These are phyloP conservation scores for Addax nasomaculatus DNA, from an alignment of 2,113 vertebrate species.

Conservation along the genomic window DNA sequence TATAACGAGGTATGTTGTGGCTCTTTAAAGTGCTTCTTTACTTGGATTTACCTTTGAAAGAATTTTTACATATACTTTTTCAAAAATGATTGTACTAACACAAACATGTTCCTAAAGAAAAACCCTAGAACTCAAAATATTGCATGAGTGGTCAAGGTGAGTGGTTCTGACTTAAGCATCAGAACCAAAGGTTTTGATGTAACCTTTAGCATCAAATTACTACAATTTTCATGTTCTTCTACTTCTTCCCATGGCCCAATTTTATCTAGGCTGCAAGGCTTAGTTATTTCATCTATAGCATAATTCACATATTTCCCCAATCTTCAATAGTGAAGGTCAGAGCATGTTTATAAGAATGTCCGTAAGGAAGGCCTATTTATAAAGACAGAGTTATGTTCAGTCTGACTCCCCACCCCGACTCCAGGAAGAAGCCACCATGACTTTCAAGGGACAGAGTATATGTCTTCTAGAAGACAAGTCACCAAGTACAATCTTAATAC, in stretches of 20 bases:
- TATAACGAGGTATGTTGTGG: neutral
- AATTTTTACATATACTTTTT: neutral
- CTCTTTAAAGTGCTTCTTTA: neutral
- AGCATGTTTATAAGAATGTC: neutral
- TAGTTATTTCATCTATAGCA: neutral
- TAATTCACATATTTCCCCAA: neutral
- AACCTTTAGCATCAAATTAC: neutral
- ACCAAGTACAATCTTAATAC: neutral
- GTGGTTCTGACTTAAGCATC: neutral
- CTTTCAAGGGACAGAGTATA: neutral
- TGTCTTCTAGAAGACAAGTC: neutral
- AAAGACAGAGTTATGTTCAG: neutral
- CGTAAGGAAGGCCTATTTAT: neutral
- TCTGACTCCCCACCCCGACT: neutral
- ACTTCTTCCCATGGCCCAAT: neutral
- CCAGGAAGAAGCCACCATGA: too few relatives aligned
- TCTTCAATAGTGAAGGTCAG: neutral
- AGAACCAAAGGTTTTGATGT: neutral
- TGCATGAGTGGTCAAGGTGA: neutral
- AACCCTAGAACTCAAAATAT: neutral
- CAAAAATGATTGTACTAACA: neutral
- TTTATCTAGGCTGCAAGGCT: neutral
- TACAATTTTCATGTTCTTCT: neutral
- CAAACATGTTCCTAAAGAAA: neutral
- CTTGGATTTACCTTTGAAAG: neutral